Evolutionary conservation across 2,797 vertebrate genomes (phyloP).

Genomic region (Hyperoplus lanceolatus): DNA sequence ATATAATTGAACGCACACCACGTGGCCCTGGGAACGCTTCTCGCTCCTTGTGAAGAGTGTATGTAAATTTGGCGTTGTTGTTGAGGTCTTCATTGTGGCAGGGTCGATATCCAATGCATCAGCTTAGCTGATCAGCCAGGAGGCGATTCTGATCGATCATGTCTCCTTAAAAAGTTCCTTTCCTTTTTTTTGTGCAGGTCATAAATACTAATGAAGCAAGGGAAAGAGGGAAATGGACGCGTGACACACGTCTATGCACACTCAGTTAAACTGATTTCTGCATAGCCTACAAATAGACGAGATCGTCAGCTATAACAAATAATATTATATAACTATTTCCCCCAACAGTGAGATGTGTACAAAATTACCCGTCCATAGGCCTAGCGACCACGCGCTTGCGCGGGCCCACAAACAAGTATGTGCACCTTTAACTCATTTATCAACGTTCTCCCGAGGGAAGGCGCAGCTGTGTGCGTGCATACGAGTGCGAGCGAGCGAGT

Average conservation of each 20-base stretch:
- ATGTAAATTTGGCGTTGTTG: constrained; percentile 66
- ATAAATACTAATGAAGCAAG: constrained; percentile 85
- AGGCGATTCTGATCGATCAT: constrained; percentile 76
- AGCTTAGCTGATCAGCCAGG: constrained; percentile 75
- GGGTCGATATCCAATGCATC: constrained; percentile 76
- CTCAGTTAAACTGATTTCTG: neutral
- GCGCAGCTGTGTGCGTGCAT: constrained; percentile 48
- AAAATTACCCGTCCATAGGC: constrained; percentile 36
- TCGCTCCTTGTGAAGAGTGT: constrained; percentile 39
- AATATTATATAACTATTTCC: neutral
- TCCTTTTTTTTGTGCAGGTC: constrained; percentile 60
- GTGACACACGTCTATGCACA: constrained; percentile 15
- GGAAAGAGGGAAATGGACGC: constrained; percentile 33
- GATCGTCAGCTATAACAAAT: neutral
- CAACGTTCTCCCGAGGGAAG: constrained; percentile 71
- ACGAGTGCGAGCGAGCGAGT: constrained; percentile 26
- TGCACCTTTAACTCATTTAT: constrained; percentile 76
- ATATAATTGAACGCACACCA: constrained; percentile 51
- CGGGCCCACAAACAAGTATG: constrained; percentile 51
- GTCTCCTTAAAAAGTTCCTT: constrained; percentile 68
- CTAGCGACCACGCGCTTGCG: constrained; percentile 24
- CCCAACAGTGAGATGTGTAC: neutral
- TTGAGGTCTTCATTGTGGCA: constrained; percentile 79
- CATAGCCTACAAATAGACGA: neutral
- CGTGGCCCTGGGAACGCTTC: constrained; percentile 70